Base-by-base conservation (phyloP, 2,797 vertebrate species). In the Acipenser ruthenus region DNA sequence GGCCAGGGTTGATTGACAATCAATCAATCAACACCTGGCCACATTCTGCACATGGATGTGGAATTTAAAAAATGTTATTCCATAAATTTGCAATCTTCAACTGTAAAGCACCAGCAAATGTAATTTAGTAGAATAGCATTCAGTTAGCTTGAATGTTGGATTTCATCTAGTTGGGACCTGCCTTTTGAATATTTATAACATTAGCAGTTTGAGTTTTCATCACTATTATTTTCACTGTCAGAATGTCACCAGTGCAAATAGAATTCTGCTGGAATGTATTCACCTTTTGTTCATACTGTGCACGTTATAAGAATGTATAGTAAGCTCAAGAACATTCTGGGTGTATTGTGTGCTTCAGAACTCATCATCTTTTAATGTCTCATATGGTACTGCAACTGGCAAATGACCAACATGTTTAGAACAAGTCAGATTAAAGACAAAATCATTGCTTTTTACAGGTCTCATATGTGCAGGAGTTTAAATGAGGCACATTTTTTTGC, bases 141-240 rank as follows among this genome's bases (percentile, higher is more conserved):
- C 50, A 47, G 63, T 65, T 18, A 37, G 50, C 5, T 18, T 55
- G 7, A 53, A 23, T 4, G 63, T 51, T 18, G 63, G 51, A 37
- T 53, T 13, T 18, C 23, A 15, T 49, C n/a, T 8, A 67, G 4
- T 50, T 62, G 66, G 48, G 10, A 48, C 37, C 51, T 7, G 10
- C n/a, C 56, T 9, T 59, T 60, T 59, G 49, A 62, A 62, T 58
- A 58, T 58, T 58, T 58, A 58, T 58, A 58, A 58, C n/a, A 11
- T n/a, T 7, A n/a, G 12, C 55, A 58, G 55, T 58, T 58, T 58
- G 55, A 11, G n/a, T 23, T 62, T 67, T 67, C 66, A 67, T 60
- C 66, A 47, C 49, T 23, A 9, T 18, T 60, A 6, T 65, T 15
- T 67, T 62, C 60, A 53, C 60, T 62, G 66, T 67, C 66, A 62